phyloP scores from a whole-genome alignment of 1,140 invertebrate species.

The Antheraea pernyi region DNA sequence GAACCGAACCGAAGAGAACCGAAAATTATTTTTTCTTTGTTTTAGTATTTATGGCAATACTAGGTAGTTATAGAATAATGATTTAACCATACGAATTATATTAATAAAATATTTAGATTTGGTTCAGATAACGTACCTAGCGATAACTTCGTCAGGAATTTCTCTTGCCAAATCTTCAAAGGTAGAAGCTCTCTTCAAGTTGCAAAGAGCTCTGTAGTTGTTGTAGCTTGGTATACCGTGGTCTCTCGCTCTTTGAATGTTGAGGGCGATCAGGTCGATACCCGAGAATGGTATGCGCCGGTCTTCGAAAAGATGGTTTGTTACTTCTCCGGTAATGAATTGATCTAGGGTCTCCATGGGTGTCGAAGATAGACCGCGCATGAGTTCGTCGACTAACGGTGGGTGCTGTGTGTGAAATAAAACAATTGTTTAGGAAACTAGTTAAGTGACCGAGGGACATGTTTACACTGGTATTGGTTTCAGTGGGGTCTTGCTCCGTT shows the following conservation, averaged over 20 bases:
- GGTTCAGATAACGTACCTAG: constrained; percentile 61
- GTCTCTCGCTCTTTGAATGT: constrained; percentile 91
- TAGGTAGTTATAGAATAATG: too few relatives aligned
- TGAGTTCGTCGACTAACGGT: constrained; percentile 92
- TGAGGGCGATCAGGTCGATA: constrained; percentile 90
- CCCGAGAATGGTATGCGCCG: constrained; percentile 91
- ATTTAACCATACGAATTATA: too few relatives aligned
- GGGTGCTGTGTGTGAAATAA: constrained; percentile 72
- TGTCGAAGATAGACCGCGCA: constrained; percentile 91
- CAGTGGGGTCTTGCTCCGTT: too few relatives aligned
- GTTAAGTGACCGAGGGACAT: too few relatives aligned
- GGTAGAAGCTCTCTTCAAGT: constrained; percentile 87
- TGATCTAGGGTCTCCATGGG: constrained; percentile 97
- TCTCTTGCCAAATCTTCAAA: constrained; percentile 91
- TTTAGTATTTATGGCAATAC: too few relatives aligned
- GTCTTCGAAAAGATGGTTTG: constrained; percentile 96
- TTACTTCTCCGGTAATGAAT: constrained; percentile 96
- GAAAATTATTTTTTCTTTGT: too few relatives aligned
- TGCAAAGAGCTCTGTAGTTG: constrained; percentile 91
- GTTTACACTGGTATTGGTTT: too few relatives aligned
- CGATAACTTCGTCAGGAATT: constrained; percentile 91
- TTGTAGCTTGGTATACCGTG: constrained; percentile 93
- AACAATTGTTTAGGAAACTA: not conserved
- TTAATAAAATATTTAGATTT: not conserved
- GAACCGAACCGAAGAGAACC: too few relatives aligned